Percentiles rank a stretch among this genome's conserved stretches.
These are phyloP conservation scores for Oasisia sp. DNA, from an alignment of 2,888 invertebrate species.

Conservation along the genomic window DNA sequence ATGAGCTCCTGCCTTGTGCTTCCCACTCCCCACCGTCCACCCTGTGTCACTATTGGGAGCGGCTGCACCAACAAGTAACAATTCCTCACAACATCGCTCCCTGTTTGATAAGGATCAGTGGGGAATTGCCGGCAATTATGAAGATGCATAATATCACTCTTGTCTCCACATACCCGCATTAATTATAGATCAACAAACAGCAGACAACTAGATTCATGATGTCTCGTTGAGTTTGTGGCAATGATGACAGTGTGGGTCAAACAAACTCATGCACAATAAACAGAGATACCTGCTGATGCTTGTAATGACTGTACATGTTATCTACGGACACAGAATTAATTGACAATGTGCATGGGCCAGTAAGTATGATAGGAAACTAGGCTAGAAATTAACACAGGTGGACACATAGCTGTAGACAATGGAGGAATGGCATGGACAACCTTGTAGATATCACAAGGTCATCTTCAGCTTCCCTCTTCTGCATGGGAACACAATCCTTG, in stretches of 20 bases:
- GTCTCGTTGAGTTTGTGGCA: neutral
- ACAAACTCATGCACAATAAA: neutral
- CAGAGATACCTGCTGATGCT: neutral
- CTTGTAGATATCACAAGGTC: too few species aligned
- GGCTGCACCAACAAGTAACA: neutral
- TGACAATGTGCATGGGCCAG: neutral
- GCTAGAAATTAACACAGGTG: too few species aligned
- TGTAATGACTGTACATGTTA: neutral
- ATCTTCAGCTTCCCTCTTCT: too few species aligned
- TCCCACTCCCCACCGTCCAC: neutral
- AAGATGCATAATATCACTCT: neutral
- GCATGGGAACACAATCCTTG: too few species aligned
- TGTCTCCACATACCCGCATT: conserved; percentile 5
- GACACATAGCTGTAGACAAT: too few species aligned
- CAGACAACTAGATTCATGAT: neutral
- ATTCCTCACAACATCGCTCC: neutral
- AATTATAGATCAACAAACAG: neutral
- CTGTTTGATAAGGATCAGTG: neutral
- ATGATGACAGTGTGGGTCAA: neutral
- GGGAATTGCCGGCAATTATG: conserved; percentile 5
- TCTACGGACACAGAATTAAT: neutral
- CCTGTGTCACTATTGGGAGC: neutral
- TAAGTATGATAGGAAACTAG: neutral
- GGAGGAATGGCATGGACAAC: too few species aligned
- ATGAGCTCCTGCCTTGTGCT: neutral